Evolutionary conservation across 2,797 vertebrate species (phyloP), one percentile per base, ranked within the genome.

Genomic region (Pelochelys cantorii): DNA sequence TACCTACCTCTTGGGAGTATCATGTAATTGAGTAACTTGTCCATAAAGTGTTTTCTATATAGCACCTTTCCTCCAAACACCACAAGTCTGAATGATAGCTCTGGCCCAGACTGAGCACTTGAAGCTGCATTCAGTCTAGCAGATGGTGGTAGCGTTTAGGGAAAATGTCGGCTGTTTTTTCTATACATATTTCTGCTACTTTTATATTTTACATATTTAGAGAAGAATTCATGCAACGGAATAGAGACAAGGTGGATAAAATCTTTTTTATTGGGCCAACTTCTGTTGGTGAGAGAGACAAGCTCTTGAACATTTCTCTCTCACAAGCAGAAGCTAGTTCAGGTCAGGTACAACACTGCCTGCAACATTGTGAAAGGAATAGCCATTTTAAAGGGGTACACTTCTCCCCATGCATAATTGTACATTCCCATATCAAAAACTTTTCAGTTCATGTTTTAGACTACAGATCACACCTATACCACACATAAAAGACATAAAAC

Each of bases 181-280:
- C 25, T 59, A 86, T 93, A 81, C 90, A 83, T 92, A 55, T 92
- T 92, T 91, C 78, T 88, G 54, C 74, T 93, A 80, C 84, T 91
- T 95, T 93, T 93, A 8, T 84, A 54, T 12, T 54, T 54, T 54
- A 54, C 53, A 54, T 54, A 14, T 54, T 54, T 54, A 34, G 71
- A 60, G 80, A 83, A 86, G 83, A 90, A 88, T 62, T 86, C 57
- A 29, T 31, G 91, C 80, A 90, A 96, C 88, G 77, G 27, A 88
- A 84, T 59, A 53, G 94, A 88, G 90, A n/a, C 17, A 17, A 68
- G 65, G n/a, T 68, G 31, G 60, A 10, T 68, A 17, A 68, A 15
- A 18, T 68, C 18, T 20, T 31, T 65, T 68, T 68, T 68, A 65
- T 65, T 65, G 15, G 62, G 62, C 62, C 62, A 65, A 65, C 15